Evolutionary conservation across 2,888 invertebrate genomes (phyloP).

Genomic region (Branchellion lobata): DNA sequence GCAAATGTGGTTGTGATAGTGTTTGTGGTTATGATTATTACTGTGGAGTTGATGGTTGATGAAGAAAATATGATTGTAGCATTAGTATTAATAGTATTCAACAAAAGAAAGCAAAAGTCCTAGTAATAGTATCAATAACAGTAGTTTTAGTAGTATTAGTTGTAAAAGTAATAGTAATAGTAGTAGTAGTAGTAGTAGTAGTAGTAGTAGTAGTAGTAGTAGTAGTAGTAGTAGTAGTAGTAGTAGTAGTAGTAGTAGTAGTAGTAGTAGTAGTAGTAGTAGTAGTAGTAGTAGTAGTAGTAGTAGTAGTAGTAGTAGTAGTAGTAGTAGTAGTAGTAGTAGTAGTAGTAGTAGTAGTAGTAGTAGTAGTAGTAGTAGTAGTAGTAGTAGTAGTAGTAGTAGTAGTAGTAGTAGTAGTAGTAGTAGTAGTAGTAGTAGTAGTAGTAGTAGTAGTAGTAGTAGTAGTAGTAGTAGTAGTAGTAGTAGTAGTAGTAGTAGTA

Average conservation of each 20-base stretch:
- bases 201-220: conserved; percentile 27
- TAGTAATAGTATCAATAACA: no score
- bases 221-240: conserved; percentile 36
- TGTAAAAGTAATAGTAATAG: conserved; percentile 12
- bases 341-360: conserved; percentile 33
- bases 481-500: conserved; percentile 27
- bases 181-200: conserved; percentile 37
- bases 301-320: conserved; percentile 37
- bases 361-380: conserved; percentile 40
- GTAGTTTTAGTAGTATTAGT: no score
- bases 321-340: conserved; percentile 29
- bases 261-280: conserved; percentile 40
- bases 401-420: conserved; percentile 38
- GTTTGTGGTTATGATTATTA: no score
- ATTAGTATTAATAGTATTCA: no score
- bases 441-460: conserved; percentile 40
- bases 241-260: conserved; percentile 20
- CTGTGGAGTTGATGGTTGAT: no score
- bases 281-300: conserved; percentile 37
- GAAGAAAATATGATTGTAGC: no score
- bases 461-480: conserved; percentile 38
- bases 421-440: conserved; percentile 41
- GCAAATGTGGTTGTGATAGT: no score
- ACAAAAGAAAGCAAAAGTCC: no score
- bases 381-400: conserved; percentile 40